Percentiles rank a stretch among this genome's conserved stretches.
These are phyloP conservation scores for Sebastes steindachneri DNA, from an alignment of 2,797 vertebrate species.

Conservation along the genomic window DNA sequence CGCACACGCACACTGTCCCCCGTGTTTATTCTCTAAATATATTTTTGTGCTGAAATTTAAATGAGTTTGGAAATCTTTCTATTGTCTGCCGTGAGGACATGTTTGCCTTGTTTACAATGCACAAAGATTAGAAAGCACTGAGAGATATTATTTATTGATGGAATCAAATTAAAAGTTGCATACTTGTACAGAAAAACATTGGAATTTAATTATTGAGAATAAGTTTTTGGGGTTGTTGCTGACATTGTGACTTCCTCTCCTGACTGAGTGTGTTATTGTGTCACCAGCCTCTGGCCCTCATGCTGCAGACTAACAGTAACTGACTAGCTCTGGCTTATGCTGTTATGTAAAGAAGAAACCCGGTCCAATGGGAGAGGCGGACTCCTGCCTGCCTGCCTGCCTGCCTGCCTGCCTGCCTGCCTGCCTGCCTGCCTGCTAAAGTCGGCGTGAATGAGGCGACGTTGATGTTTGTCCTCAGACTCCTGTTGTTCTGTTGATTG, in stretches of 20 bases:
- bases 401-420: conserved; percentile 14
- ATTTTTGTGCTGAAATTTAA: conserved; percentile 56
- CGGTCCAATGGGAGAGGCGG: conserved; percentile 29
- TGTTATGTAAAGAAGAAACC: conserved; percentile 63
- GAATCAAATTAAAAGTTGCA: conserved; percentile 71
- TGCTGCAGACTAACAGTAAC: conserved; percentile 48
- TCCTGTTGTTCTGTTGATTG: conserved; percentile 70
- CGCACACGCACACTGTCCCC: conserved; percentile 15
- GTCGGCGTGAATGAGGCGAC: conserved; percentile 53
- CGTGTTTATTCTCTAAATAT: conserved; percentile 46
- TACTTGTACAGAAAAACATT: conserved; percentile 55
- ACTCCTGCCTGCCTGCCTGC: conserved; percentile 26
- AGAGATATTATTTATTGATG: conserved; percentile 72
- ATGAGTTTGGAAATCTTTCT: conserved; percentile 50
- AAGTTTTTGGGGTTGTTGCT: conserved; percentile 39
- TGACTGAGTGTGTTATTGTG: conserved; percentile 49
- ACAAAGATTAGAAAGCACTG: conserved; percentile 65
- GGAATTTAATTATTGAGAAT: conserved; percentile 54
- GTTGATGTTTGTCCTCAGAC: conserved; percentile 64
- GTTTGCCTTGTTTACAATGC: conserved; percentile 52
- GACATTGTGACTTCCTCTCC: conserved; percentile 42
- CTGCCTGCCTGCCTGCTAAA: background rate
- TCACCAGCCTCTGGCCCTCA: conserved; percentile 40
- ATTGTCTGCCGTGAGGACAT: conserved; percentile 47
- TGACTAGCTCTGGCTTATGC: conserved; percentile 41